These are phyloP conservation scores for Scaptomyza caliginosa DNA, from an alignment of 2,888 invertebrate species.

Conservation along the genomic window DNA sequence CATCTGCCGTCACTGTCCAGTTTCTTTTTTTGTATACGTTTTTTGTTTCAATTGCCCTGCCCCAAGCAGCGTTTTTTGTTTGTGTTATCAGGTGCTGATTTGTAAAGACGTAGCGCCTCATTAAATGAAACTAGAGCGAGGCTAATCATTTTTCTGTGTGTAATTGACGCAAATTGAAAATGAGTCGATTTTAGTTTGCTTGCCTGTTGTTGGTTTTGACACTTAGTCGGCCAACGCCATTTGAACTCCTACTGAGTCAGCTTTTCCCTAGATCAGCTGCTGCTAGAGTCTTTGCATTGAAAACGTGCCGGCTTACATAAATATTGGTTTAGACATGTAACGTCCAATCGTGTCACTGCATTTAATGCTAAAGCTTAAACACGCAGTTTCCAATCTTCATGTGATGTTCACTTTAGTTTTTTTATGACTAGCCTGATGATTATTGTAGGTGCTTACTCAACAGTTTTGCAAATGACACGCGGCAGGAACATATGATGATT, in stretches of 20 bases:
- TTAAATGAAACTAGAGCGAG: slow-evolving; percentile 66
- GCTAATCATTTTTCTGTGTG: slow-evolving; percentile 68
- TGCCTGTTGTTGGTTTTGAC: slow-evolving; percentile 15
- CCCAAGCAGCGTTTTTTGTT: slow-evolving; percentile 45
- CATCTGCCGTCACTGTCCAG: slow-evolving; percentile 12
- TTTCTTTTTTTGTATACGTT: slow-evolving; percentile 5
- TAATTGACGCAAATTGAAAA: slow-evolving; percentile 72
- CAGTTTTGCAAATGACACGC: slow-evolving; percentile 1
- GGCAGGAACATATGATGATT: slow-evolving; percentile 2
- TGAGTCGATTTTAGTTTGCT: slow-evolving; percentile 46
- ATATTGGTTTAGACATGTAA: slow-evolving; percentile 10
- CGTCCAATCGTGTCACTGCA: slow-evolving; percentile 21
- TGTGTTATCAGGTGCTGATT: slow-evolving; percentile 63
- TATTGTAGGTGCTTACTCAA: background rate
- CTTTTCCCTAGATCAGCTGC: slow-evolving; percentile 11
- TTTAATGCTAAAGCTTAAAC: slow-evolving; percentile 4
- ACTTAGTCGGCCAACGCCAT: slow-evolving; percentile 24
- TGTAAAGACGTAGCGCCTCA: slow-evolving; percentile 46
- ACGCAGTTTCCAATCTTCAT: slow-evolving; percentile 1
- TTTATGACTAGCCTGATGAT: slow-evolving; percentile 12
- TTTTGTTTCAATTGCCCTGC: slow-evolving; percentile 14
- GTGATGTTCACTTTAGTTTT: slow-evolving; percentile 4
- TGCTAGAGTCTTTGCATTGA: background rate
- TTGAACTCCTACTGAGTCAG: slow-evolving; percentile 45
- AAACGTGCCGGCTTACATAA: slow-evolving; percentile 29